Evolutionary conservation across 92 coral and sea anemone species (phyloP).

Genomic region (Hydrozoanthus gracilis): DNA sequence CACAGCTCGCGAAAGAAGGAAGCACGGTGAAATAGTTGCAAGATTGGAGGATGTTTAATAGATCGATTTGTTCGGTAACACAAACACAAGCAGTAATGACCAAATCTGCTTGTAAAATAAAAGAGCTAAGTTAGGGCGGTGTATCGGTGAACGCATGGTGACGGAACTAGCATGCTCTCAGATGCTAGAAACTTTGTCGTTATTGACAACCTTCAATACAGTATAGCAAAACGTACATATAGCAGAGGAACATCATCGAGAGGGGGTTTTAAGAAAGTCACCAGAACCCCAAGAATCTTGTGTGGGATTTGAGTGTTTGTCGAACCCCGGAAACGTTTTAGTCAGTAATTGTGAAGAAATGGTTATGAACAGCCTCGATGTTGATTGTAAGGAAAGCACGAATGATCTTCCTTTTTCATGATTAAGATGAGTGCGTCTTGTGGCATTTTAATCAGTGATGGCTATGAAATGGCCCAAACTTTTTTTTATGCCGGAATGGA

Average conservation of each 20-base stretch:
- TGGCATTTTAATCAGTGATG: no score
- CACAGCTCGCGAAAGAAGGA: background rate
- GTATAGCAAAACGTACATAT: background rate
- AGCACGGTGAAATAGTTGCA: constrained; percentile 3
- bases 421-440: no score
- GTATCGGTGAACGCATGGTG: background rate
- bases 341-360: no score
- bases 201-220: background rate
- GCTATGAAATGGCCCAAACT: no score
- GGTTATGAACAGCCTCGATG: no score
- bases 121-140: background rate
- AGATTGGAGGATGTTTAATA: constrained; percentile 3
- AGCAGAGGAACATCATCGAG: background rate
- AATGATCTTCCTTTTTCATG: no score
- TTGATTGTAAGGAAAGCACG: no score
- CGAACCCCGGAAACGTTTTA: no score
- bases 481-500: no score
- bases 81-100: background rate
- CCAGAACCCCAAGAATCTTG: background rate
- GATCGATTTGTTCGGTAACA: background rate
- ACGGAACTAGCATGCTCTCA: background rate
- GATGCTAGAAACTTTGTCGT: background rate
- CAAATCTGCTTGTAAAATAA: background rate
- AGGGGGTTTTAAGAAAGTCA: background rate
- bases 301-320: background rate